Base-by-base conservation (phyloP, 1,140 invertebrate species). In the Zaprionus capensis region DNA sequence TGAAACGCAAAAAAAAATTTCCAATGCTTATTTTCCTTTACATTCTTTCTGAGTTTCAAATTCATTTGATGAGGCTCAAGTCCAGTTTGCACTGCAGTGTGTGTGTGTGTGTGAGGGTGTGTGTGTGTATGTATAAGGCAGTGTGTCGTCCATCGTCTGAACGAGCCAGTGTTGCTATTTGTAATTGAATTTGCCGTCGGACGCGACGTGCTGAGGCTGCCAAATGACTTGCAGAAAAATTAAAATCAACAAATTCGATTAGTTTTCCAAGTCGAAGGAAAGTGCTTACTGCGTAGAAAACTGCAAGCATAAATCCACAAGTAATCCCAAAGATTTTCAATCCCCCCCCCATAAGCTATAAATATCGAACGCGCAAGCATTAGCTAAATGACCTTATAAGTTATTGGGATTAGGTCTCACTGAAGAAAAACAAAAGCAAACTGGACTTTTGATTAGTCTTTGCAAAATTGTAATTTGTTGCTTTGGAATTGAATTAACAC, bases 161-260 rank as follows among this genome's bases (percentile, higher is more conserved):
- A 17, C 20, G 20, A 51, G 4, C 4, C 24, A 64, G 51, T 64
- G 67, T 58, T 31, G 67, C 72, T 34, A 53, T 71, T 71, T 64
- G 67, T 75, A 75, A 75, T 75, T 75, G 67, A 75, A 71, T 75
- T 75, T 58, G 28, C 55, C 28, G 31, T 28, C 59, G n/a, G 67
- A 24, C 17, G 17, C 41, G 31, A 75, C 71, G 71, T 74, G 72
- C 67, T 7, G 59, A 14, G 59, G 67, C 59, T 71, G 61, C 59
- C 22, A 70, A 75, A 58, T 63, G 66, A 38, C 22, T 56, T 56
- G 22, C 46, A 51, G 4, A 58, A 53, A 75, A 71, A 75, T 75
- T 75, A 75, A 71, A 71, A 75, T 53, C n/a, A 58, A 75, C 15
- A 59, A 64, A 71, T 75, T 75, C 41, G 72, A 71, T 75, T 75